Evolutionary conservation across 1,140 invertebrate genomes (phyloP).

Genomic region (Scaptomyza montana): DNA sequence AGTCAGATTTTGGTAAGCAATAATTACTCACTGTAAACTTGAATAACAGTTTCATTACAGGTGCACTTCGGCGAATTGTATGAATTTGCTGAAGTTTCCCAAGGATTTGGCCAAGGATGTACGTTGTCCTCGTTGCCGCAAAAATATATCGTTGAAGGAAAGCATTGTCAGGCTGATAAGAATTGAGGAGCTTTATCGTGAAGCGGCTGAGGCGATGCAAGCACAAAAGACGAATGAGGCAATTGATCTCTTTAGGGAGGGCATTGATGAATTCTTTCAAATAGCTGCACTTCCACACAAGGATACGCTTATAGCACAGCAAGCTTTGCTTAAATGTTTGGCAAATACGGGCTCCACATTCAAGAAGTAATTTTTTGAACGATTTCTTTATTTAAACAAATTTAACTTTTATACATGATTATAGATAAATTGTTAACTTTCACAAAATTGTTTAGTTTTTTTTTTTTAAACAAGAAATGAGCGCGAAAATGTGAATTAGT

Average conservation of each 20-base stretch:
- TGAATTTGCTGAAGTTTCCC: slow-evolving; percentile 84
- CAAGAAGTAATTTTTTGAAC: slow-evolving; percentile 47
- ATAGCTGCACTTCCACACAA: slow-evolving; percentile 86
- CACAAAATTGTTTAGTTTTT: slow-evolving; percentile 1
- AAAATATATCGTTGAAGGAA: slow-evolving; percentile 85
- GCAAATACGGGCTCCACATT: slow-evolving; percentile 83
- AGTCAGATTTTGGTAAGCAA: slow-evolving; percentile 74
- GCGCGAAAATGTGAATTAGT: neutral
- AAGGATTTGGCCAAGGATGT: slow-evolving; percentile 75
- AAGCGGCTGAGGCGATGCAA: slow-evolving; percentile 84
- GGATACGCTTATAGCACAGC: slow-evolving; percentile 86
- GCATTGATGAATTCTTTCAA: slow-evolving; percentile 84
- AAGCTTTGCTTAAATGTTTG: slow-evolving; percentile 86
- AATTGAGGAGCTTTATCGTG: slow-evolving; percentile 85
- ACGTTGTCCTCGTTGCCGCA: slow-evolving; percentile 85
- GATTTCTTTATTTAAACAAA: neutral
- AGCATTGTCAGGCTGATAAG: slow-evolving; percentile 84
- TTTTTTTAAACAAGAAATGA: neutral
- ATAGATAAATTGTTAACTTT: slow-evolving; percentile 14
- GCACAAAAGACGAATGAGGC: slow-evolving; percentile 83
- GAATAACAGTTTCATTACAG: slow-evolving; percentile 69
- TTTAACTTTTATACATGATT: slow-evolving; percentile 10
- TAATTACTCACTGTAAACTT: too few species aligned
- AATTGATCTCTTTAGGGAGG: slow-evolving; percentile 83
- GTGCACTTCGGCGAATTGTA: slow-evolving; percentile 86